Conservation (phyloP, 2,113 vertebrate genomes). For the Sinocyclocheilus maitianheensis region DNA sequence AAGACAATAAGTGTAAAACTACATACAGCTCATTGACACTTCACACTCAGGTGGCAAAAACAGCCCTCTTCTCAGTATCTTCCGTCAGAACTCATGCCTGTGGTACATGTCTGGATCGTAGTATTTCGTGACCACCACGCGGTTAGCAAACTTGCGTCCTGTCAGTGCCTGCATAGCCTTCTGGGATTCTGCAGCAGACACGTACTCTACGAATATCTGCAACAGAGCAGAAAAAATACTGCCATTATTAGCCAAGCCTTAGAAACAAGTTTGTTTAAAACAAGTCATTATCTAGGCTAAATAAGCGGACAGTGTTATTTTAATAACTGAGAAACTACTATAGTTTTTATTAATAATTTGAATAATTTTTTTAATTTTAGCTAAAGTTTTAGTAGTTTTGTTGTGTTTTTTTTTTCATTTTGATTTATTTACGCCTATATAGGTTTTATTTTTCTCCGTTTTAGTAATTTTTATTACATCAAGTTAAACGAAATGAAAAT, state of each 20-base stretch:
- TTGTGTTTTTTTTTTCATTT: not conserved
- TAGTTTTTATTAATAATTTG: not conserved
- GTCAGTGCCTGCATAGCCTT: slow-evolving; percentile 80
- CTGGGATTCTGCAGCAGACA: slow-evolving; percentile 76
- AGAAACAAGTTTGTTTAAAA: too few relatives aligned
- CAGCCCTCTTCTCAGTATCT: not conserved
- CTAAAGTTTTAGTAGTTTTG: not conserved
- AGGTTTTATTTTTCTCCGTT: not conserved
- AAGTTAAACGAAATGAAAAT: not conserved
- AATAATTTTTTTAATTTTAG: too few relatives aligned
- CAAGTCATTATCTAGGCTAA: too few relatives aligned
- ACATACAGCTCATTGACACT: not conserved
- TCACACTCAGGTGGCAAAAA: not conserved
- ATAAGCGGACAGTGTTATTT: not conserved
- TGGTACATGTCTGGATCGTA: slow-evolving; percentile 78
- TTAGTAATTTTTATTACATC: not conserved
- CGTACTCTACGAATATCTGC: slow-evolving; percentile 79
- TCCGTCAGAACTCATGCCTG: slow-evolving; percentile 75
- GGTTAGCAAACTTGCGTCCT: slow-evolving; percentile 79
- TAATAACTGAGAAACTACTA: not conserved
- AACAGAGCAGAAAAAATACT: not conserved
- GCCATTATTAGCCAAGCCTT: not conserved
- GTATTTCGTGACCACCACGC: slow-evolving; percentile 81
- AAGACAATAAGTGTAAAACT: not conserved
- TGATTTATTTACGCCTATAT: not conserved